These are phyloP conservation scores for Arvicanthis niloticus DNA, from an alignment of 2,113 vertebrate genomes.

Conservation along the genomic window DNA sequence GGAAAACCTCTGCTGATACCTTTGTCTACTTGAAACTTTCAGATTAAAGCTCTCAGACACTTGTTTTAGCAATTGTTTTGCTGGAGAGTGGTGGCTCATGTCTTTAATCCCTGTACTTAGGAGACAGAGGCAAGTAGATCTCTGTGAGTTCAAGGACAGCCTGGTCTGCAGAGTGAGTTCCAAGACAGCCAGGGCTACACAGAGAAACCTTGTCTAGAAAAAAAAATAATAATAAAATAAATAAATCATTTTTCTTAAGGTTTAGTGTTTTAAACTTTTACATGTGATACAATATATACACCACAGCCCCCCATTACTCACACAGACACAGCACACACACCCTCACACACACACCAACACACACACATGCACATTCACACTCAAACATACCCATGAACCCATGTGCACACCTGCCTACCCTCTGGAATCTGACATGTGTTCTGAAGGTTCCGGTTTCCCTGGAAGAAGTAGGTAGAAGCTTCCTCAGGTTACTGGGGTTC, in stretches of 20 bases:
- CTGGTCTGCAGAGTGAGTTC: neutral
- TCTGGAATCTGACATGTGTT: neutral
- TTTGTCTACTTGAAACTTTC: neutral
- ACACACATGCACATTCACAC: neutral
- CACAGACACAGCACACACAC: neutral
- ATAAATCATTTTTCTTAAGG: neutral
- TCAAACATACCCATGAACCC: too few species aligned
- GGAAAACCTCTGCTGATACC: neutral
- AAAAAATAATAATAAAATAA: neutral
- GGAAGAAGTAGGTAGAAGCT: neutral
- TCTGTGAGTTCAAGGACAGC: neutral
- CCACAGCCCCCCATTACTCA: neutral
- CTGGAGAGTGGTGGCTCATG: neutral
- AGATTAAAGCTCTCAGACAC: neutral
- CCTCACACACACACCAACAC: neutral
- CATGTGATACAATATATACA: neutral
- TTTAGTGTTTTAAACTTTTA: neutral
- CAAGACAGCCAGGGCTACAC: neutral
- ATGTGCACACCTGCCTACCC: neutral
- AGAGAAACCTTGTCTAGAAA: neutral
- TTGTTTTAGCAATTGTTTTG: neutral
- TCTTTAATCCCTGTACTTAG: neutral
- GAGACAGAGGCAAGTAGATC: neutral
- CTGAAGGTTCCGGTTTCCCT: neutral
- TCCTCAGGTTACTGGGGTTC: neutral